Evolutionary conservation across 2,113 vertebrate species (phyloP).

Genomic region (Rhagologus leucostigma): DNA sequence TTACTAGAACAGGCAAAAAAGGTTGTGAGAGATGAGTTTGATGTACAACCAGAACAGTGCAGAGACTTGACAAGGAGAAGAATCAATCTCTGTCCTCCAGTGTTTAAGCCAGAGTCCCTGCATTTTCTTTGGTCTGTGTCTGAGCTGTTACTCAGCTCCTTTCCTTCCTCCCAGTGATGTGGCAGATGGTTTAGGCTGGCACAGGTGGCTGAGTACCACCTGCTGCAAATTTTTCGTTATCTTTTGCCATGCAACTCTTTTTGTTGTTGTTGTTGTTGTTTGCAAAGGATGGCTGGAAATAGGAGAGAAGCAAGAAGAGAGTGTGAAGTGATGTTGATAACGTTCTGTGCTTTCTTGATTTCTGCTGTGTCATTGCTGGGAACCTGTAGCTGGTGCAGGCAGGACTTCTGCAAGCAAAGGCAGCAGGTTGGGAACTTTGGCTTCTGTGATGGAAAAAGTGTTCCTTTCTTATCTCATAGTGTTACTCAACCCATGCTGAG

Average conservation of each 20-base stretch:
- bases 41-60: not conserved
- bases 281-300: not conserved
- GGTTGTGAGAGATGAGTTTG: not conserved
- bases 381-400: not conserved
- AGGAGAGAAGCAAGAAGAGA: not conserved
- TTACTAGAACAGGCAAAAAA: not conserved
- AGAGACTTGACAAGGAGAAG: not conserved
- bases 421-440: not conserved
- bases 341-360: not conserved
- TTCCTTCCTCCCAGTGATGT: not conserved
- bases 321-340: not conserved
- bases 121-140: not conserved
- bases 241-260: not conserved
- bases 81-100: not conserved
- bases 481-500: not conserved
- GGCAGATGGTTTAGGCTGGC: constrained; percentile 37
- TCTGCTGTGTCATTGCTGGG: not conserved
- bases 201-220: not conserved
- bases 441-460: not conserved
- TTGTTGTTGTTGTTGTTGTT: not conserved
- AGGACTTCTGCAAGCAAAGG: not conserved
- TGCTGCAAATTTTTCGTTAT: not conserved
- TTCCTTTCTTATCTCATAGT: not conserved
- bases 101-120: not conserved
- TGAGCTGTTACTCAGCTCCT: not conserved